Evolutionary conservation across 2,113 vertebrate species (phyloP), one percentile per base, ranked within the genome.

Genomic region (Thomomys bottae): DNA sequence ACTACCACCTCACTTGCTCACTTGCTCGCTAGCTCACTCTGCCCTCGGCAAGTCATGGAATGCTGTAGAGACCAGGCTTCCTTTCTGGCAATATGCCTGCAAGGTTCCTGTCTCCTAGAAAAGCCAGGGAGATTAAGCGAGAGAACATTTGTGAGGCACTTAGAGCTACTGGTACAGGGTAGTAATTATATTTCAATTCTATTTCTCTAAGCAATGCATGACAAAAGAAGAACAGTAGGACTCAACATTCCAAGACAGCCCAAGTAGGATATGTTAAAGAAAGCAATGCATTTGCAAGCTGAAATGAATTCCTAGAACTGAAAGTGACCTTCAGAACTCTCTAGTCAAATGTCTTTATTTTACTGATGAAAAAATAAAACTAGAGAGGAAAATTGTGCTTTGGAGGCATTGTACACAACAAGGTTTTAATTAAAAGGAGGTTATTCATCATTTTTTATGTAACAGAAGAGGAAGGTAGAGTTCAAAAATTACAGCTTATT

Each of bases 291-390:
- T 78, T 87, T 75, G 42, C 45, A 89, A 84, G 67, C 14, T 18
- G 30, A 89, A 72, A 67, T 17, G 36, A 63, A 59, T 54, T 85
- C 34, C 42, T 49, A 61, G 81, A 86, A 57, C 24, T 92, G 36
- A 28, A 71, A 70, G 21, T 64, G 14, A 28, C 17, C 68, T 94
- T 93, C 66, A 70, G 78, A 95, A 82, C 6, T 2, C 67, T 75
- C 23, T 81, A 28, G 30, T 71, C 72, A 84, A 67, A 81, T 83
- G 83, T 90, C 66, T 10, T 94, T 54, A 42, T 78, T 84, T 83
- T 61, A 81, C 42, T 61, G 68, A 84, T 77, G 54, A 66, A 30
- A 71, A 90, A 89, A 94, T 67, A 12, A 71, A 90, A 63, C 45
- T 70, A 45, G 18, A 94, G 67, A 82, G 59, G 24, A 68, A 77